These are phyloP conservation scores for Leguminivora glycinivorella DNA, from an alignment of 1,140 invertebrate species.

Conservation along the genomic window DNA sequence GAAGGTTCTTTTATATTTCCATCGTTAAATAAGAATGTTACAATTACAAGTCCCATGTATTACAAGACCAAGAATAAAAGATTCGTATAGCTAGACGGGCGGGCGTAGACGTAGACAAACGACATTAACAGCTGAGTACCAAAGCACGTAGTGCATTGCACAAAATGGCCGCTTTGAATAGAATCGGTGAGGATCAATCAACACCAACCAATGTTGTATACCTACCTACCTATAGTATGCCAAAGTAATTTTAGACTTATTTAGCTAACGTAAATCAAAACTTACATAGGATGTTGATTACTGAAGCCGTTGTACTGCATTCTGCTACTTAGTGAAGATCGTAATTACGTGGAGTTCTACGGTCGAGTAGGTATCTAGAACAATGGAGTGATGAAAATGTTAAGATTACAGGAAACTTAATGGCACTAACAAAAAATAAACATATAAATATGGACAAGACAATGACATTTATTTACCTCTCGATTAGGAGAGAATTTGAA, in stretches of 20 bases:
- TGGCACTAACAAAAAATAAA: constrained; percentile 13
- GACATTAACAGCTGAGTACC: constrained; percentile 64
- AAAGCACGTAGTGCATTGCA: constrained; percentile 54
- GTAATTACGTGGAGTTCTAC: constrained; percentile 64
- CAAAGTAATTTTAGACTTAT: constrained; percentile 26
- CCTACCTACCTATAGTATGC: constrained; percentile 29
- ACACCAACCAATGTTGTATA: constrained; percentile 30
- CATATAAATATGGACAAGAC: constrained; percentile 27
- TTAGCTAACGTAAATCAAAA: constrained; percentile 45
- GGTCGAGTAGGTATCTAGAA: constrained; percentile 72
- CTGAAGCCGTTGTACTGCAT: constrained; percentile 79
- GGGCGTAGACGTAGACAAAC: constrained; percentile 36
- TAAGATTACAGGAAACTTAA: constrained; percentile 29
- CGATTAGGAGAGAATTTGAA: constrained; percentile 73
- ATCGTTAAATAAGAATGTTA: no score
- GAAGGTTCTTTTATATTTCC: no score
- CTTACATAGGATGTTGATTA: constrained; percentile 78
- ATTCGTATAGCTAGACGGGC: neutral
- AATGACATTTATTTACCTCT: constrained; percentile 70
- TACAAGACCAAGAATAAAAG: neutral
- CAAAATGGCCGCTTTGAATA: constrained; percentile 73
- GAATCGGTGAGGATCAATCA: constrained; percentile 31
- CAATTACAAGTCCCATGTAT: neutral
- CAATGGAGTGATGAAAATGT: constrained; percentile 39
- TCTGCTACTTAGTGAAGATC: constrained; percentile 48